Evolutionary conservation across 2,888 invertebrate species (phyloP), one percentile per base, ranked within the genome.

Genomic region (Drosophila tripunctata): DNA sequence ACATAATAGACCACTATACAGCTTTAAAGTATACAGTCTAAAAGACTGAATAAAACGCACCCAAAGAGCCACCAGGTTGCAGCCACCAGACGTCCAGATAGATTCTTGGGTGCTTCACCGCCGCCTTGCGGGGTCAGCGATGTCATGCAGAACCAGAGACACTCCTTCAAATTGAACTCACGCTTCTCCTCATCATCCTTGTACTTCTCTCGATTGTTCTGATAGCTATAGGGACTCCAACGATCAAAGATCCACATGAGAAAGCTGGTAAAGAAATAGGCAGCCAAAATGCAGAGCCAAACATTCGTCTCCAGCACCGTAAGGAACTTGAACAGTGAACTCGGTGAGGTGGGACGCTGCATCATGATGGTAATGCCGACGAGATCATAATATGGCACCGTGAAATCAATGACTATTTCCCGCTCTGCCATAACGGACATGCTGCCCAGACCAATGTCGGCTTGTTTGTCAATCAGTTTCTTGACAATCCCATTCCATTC

Each of bases 31-130:
- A n/a, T n/a, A n/a, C n/a, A n/a, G n/a, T n/a, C n/a, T n/a, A n/a
- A n/a, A n/a, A n/a, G n/a, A n/a, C n/a, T n/a, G n/a, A n/a, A 27
- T 27, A 10, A 10, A 10, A 52, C 68, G 76, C 89, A 93, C 94
- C 99, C 98, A 92, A 99, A 99, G 19, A 99, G 92, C 99, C 99
- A 99, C 99, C 98, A 99, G 0, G 99, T 99, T 1, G 99, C 99
- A 0, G 99, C 99, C 0, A 99, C 95, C 8, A 99, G 92, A 47
- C 99, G 93, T 0, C 99, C 99, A 0, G 98, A 98, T 0, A 99
- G 93, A 91, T 99, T 99, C 91, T 98, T 98, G 0, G 98, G 98
- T 0, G 98, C 98, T 91, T 98, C 98, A 0, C 98, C 98, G 0
- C 98, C 98, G 0, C 98, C 98, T 91, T 96, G 94, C 0, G 99